A percentile compares a stretch with the other conserved stretches of the same genome.
These are phyloP conservation scores for Indicator maculatus DNA, from an alignment of 2,113 vertebrate genomes.

Conservation along the genomic window DNA sequence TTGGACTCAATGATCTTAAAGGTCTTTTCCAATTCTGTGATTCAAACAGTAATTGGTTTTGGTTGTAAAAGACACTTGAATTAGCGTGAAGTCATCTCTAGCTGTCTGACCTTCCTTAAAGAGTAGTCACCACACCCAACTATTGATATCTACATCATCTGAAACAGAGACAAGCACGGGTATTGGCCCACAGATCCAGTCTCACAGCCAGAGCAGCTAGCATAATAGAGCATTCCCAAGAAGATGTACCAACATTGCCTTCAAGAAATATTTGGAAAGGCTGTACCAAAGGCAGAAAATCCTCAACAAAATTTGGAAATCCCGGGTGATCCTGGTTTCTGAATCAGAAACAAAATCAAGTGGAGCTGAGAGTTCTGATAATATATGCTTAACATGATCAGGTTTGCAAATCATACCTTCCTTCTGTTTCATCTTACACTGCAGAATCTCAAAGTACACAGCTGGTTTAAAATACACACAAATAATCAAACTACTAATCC, in stretches of 20 bases:
- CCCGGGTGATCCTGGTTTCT: not conserved
- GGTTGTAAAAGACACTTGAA: not conserved
- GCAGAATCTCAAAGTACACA: constrained; percentile 13
- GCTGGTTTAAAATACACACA: constrained; percentile 7
- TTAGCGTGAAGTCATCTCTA: not conserved
- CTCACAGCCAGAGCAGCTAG: not conserved
- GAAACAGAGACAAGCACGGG: not conserved
- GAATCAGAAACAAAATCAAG: not conserved
- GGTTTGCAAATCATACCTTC: not conserved
- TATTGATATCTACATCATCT: not conserved
- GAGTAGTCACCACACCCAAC: not conserved
- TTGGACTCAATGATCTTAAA: no score
- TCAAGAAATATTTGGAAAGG: not conserved
- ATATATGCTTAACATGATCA: not conserved
- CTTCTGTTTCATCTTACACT: not conserved
- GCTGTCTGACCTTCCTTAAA: not conserved
- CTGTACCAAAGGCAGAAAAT: not conserved
- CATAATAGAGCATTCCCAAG: accelerated
- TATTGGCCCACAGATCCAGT: not conserved
- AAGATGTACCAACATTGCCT: not conserved
- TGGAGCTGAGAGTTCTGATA: not conserved
- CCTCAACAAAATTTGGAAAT: not conserved
- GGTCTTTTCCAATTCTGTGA: not conserved
- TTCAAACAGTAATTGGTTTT: not conserved
- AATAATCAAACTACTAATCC: not conserved